A percentile compares a stretch with the other conserved stretches of the same genome.
These are phyloP conservation scores for Drosophila trapezifrons DNA, from an alignment of 1,140 invertebrate genomes.

Conservation along the genomic window DNA sequence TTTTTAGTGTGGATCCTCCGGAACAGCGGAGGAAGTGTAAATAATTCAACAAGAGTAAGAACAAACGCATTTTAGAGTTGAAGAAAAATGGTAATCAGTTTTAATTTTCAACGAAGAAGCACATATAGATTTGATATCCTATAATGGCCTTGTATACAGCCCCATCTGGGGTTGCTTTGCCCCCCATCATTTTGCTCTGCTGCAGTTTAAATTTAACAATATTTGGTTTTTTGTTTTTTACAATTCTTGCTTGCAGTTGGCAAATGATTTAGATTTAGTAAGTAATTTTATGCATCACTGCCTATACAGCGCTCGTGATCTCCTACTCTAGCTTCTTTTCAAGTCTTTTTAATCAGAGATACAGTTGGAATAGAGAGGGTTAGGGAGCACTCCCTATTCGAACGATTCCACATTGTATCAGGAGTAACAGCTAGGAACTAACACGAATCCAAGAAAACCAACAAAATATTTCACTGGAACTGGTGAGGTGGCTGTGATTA, in stretches of 20 bases:
- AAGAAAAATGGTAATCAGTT: neutral
- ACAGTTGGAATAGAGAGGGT: neutral
- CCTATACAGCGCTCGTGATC: neutral
- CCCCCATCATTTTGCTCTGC: neutral
- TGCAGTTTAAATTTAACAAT: neutral
- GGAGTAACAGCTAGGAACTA: conserved; percentile 25
- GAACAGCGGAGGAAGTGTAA: no score
- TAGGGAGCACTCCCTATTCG: no score
- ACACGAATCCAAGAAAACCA: neutral
- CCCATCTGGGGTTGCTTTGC: neutral
- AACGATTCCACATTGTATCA: neutral
- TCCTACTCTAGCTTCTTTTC: conserved; percentile 1
- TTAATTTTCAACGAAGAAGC: conserved; percentile 1
- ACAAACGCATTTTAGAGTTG: neutral
- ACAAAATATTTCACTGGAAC: conserved; percentile 1
- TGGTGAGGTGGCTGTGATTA: neutral
- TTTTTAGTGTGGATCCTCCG: no score
- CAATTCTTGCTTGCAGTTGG: conserved; percentile 1
- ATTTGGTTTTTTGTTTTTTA: conserved; percentile 1
- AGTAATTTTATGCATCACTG: neutral
- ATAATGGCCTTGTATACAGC: neutral
- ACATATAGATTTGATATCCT: neutral
- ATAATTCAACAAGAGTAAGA: no score
- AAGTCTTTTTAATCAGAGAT: conserved; percentile 3
- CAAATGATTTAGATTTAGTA: neutral